phyloP scores from a whole-genome alignment of 2,888 invertebrate genomes.

The Cosmia pyralina region DNA sequence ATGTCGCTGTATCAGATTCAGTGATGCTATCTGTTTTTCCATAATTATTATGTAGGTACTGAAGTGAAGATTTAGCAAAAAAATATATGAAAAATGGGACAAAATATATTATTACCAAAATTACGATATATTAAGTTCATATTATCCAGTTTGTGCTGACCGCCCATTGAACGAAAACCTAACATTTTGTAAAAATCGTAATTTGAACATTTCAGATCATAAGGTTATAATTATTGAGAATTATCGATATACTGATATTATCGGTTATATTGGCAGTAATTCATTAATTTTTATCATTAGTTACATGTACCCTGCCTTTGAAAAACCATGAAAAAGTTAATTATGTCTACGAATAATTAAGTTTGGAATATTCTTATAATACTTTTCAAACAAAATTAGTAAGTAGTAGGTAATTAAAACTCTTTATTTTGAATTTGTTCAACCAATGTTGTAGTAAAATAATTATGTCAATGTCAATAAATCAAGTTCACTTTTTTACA shows the following conservation, averaged over 20 bases:
- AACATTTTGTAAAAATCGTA: too few relatives aligned
- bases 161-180: too few relatives aligned
- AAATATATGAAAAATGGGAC: too few relatives aligned
- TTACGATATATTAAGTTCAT: too few relatives aligned
- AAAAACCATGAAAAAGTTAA: not conserved
- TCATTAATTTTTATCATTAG: not conserved
- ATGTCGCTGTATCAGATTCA: not conserved
- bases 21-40: not conserved
- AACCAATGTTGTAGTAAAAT: not conserved
- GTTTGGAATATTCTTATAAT: not conserved
- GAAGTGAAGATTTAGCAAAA: not conserved
- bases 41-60: not conserved
- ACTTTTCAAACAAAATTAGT: not conserved
- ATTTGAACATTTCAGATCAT: too few relatives aligned
- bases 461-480: constrained; percentile 6
- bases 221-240: too few relatives aligned
- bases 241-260: too few relatives aligned
- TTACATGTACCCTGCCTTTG: not conserved
- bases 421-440: constrained; percentile 18
- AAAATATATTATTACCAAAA: not conserved
- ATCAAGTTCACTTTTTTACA: constrained; percentile 22
- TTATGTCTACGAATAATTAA: not conserved
- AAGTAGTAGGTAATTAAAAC: not conserved
- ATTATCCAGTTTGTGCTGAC: too few relatives aligned
- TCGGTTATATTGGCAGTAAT: too few relatives aligned